These are phyloP conservation scores for Apamea monoglypha DNA, from an alignment of 2,888 invertebrate species.

Conservation along the genomic window DNA sequence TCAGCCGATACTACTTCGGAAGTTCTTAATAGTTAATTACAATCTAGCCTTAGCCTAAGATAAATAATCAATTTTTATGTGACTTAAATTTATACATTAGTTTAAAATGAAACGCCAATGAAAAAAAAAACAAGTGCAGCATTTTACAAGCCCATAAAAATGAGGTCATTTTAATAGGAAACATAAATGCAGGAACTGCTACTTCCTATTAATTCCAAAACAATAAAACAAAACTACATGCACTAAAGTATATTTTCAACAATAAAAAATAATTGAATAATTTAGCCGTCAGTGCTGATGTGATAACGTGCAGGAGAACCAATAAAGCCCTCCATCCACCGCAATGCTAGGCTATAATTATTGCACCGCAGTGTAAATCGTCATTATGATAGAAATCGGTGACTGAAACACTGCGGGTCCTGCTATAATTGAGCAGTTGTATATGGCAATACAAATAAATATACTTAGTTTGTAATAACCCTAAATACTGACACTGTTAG, in stretches of 20 bases:
- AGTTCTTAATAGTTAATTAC: too few species aligned
- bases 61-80: too few species aligned
- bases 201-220: not conserved
- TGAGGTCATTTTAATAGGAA: not conserved
- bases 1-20: too few species aligned
- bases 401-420: constrained; percentile 49
- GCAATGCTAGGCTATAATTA: constrained; percentile 60
- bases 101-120: too few species aligned
- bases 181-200: not conserved
- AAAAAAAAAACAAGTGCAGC: not conserved
- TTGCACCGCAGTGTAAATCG: constrained; percentile 63
- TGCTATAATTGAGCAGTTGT: constrained; percentile 66
- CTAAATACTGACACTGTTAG: constrained; percentile 59
- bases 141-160: not conserved
- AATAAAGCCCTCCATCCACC: constrained; percentile 55
- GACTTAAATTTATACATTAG: too few species aligned
- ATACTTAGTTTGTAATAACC: constrained; percentile 62
- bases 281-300: constrained; percentile 40
- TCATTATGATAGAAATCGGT: constrained; percentile 67
- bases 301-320: constrained; percentile 47
- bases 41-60: too few species aligned
- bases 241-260: constrained; percentile 11
- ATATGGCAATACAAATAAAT: constrained; percentile 59
- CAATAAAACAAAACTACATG: constrained; percentile 20
- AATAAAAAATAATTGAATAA: constrained; percentile 41